A percentile compares a stretch with the other conserved stretches of the same genome.
These are phyloP conservation scores for Dendrolimus houi DNA, from an alignment of 2,888 invertebrate species.

Conservation along the genomic window DNA sequence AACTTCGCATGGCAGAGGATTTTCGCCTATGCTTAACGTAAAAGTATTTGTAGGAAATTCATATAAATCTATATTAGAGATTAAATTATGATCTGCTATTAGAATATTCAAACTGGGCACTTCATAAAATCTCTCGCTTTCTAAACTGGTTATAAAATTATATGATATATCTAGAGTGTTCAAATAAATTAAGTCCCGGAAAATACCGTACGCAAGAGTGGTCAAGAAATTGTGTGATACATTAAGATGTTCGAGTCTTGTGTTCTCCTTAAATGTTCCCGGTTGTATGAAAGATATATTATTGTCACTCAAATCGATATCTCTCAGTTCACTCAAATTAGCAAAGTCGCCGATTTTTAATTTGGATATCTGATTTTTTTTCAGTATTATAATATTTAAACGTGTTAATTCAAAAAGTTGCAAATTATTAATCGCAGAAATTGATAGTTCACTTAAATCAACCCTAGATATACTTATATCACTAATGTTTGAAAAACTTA, in stretches of 20 bases:
- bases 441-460: constrained; percentile 25
- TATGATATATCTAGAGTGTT: constrained; percentile 41
- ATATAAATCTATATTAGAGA: constrained; percentile 25
- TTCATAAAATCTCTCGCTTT: constrained; percentile 43
- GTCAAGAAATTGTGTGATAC: constrained; percentile 44
- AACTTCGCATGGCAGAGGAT: constrained; percentile 44
- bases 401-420: constrained; percentile 22
- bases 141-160: constrained; percentile 36
- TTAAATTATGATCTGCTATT: constrained; percentile 45
- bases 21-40: constrained; percentile 47
- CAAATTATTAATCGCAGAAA: constrained; percentile 28
- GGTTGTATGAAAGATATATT: constrained; percentile 41
- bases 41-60: constrained; percentile 31
- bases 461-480: constrained; percentile 21
- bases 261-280: constrained; percentile 41
- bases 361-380: constrained; percentile 28
- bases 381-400: constrained; percentile 28
- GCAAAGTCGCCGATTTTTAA: constrained; percentile 29
- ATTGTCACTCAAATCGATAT: constrained; percentile 46
- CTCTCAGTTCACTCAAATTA: constrained; percentile 22
- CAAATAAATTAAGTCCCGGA: constrained; percentile 35
- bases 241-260: constrained; percentile 28
- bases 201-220: constrained; percentile 39
- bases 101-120: constrained; percentile 27
- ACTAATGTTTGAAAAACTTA: constrained; percentile 22